Percentiles rank a stretch among this genome's conserved stretches.
phyloP scores from a whole-genome alignment of 1,140 invertebrate genomes.

The Lethocerus indicus region DNA sequence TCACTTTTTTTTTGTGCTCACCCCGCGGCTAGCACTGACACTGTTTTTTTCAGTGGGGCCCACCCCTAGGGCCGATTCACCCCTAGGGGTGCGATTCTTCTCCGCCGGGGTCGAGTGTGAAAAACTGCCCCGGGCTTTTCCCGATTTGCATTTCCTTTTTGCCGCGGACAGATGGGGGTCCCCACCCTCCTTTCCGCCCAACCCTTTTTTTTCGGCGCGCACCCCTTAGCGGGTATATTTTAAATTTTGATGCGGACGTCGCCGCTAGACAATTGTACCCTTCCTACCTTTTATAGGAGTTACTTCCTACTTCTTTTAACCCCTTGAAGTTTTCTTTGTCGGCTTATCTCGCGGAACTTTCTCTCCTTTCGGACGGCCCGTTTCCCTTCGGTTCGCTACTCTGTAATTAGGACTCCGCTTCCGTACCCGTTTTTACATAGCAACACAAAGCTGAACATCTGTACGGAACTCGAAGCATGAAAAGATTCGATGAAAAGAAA shows the following conservation, averaged over 20 bases:
- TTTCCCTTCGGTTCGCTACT: too few species aligned
- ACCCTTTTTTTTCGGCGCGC: not conserved
- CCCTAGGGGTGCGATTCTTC: not conserved
- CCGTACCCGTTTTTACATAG: too few species aligned
- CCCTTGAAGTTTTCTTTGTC: too few species aligned
- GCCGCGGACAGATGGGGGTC: not conserved
- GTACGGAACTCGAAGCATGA: too few species aligned
- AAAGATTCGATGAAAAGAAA: too few species aligned
- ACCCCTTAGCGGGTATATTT: conserved; percentile 17
- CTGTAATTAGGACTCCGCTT: too few species aligned
- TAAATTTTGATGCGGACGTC: conserved; percentile 18
- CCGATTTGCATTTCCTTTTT: conserved; percentile 17
- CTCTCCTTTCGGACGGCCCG: too few species aligned
- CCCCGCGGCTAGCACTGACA: conserved; percentile 10
- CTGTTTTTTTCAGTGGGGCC: conserved; percentile 13
- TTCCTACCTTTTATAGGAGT: too few species aligned
- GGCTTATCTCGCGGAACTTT: too few species aligned
- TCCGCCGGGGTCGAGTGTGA: conserved; percentile 9
- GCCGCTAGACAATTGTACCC: too few species aligned
- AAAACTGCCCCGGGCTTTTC: conserved; percentile 18
- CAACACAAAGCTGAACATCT: too few species aligned
- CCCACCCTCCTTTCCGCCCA: not conserved
- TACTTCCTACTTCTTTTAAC: too few species aligned
- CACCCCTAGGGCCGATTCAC: conserved; percentile 5
- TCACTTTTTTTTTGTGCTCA: conserved; percentile 16